Conservation (phyloP, 2,888 invertebrate species). For the Athripsodes cinereus region DNA sequence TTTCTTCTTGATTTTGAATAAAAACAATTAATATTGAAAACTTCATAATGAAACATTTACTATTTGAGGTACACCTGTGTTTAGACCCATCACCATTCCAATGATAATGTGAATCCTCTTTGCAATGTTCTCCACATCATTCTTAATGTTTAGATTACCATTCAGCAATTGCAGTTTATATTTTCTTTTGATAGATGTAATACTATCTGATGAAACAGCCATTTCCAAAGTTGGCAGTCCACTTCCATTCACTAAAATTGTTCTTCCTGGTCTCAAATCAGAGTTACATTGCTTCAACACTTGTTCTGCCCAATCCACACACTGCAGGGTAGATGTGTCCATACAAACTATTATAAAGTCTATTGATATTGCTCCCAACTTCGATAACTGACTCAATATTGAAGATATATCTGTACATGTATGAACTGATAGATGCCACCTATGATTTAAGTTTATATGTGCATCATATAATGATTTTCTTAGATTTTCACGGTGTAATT, state of each 20-base stretch:
- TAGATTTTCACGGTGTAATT: constrained; percentile 39
- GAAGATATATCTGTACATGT: constrained; percentile 8
- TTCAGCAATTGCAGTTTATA: constrained; percentile 39
- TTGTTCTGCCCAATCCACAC: constrained; percentile 41
- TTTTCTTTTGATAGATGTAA: constrained; percentile 38
- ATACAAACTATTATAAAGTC: constrained; percentile 21
- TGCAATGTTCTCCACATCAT: constrained; percentile 37
- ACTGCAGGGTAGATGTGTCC: constrained; percentile 27
- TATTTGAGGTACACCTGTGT: constrained; percentile 40
- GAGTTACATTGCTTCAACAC: constrained; percentile 40
- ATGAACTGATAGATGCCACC: constrained; percentile 42
- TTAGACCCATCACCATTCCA: constrained; percentile 41
- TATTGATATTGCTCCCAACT: constrained; percentile 18
- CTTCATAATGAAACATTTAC: too few species aligned
- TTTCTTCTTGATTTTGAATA: too few species aligned
- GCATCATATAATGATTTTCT: constrained; percentile 38
- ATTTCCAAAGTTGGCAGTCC: constrained; percentile 40
- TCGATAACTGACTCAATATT: constrained; percentile 15
- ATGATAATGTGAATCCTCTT: constrained; percentile 39
- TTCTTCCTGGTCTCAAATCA: constrained; percentile 40
- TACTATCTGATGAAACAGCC: constrained; percentile 39
- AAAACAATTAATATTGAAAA: too few species aligned
- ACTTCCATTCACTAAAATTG: constrained; percentile 42
- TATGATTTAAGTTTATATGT: constrained; percentile 35
- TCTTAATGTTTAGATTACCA: constrained; percentile 37